These are phyloP conservation scores for Rhyacophila brunnea DNA, from an alignment of 1,140 invertebrate species.

Conservation along the genomic window DNA sequence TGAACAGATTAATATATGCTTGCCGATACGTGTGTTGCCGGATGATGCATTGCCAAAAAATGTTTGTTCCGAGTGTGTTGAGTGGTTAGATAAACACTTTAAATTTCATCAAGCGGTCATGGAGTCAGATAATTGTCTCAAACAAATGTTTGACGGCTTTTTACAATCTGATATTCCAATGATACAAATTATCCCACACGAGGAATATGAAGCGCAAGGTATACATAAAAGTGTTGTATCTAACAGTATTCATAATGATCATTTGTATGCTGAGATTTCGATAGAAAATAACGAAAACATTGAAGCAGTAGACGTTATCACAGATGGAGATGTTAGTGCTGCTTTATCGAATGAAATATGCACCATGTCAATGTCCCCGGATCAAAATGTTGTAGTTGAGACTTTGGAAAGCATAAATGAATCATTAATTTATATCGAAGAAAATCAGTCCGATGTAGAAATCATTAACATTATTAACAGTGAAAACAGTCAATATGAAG, in stretches of 20 bases:
- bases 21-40: slow-evolving; percentile 5
- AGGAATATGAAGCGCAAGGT: background rate
- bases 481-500: background rate
- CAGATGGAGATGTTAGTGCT: background rate
- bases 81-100: slow-evolving; percentile 16
- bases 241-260: slow-evolving; percentile 11
- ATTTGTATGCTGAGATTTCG: slow-evolving; percentile 17
- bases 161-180: background rate
- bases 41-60: slow-evolving; percentile 15
- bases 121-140: slow-evolving; percentile 14
- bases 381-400: slow-evolving; percentile 18
- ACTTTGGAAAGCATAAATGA: background rate
- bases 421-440: background rate
- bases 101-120: slow-evolving; percentile 17
- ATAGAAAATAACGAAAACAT: background rate
- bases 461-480: slow-evolving; percentile 4
- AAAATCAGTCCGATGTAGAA: slow-evolving; percentile 7
- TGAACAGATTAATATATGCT: slow-evolving; percentile 11
- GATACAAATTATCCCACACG: background rate
- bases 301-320: background rate
- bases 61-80: slow-evolving; percentile 10
- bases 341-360: slow-evolving; percentile 5
- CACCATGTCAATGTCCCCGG: background rate
- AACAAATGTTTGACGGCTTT: slow-evolving; percentile 16
- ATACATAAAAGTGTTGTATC: background rate